These are phyloP conservation scores for Chelidonichthys spinosus DNA, from an alignment of 2,797 vertebrate species.

Conservation along the genomic window DNA sequence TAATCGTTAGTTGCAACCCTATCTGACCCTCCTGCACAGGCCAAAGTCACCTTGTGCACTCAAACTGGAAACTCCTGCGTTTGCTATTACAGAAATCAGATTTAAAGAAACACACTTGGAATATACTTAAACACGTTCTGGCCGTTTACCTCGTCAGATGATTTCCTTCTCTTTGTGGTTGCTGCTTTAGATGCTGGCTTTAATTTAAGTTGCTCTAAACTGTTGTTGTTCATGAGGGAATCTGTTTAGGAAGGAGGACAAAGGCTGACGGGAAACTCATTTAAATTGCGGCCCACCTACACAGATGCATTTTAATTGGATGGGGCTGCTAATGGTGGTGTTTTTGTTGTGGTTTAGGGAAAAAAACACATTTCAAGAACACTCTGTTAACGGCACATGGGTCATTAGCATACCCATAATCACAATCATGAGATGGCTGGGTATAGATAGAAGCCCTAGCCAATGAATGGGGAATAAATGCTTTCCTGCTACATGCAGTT, in stretches of 20 bases:
- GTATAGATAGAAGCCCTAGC: background rate
- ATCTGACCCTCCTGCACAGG: background rate
- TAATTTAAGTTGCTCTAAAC: slow-evolving; percentile 21
- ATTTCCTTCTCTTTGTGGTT: slow-evolving; percentile 7
- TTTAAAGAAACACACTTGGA: slow-evolving; percentile 18
- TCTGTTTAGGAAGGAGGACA: slow-evolving; percentile 30
- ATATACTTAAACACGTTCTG: background rate
- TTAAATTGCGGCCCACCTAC: slow-evolving; percentile 30
- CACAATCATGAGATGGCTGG: background rate
- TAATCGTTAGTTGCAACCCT: background rate
- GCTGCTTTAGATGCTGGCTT: slow-evolving; percentile 18
- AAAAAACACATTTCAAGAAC: slow-evolving; percentile 20
- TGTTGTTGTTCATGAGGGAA: slow-evolving; percentile 15
- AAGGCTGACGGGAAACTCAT: slow-evolving; percentile 35
- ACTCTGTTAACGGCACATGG: background rate
- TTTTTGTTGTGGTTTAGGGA: slow-evolving; percentile 21
- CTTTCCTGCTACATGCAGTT: background rate
- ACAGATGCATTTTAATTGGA: slow-evolving; percentile 45
- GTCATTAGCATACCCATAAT: background rate
- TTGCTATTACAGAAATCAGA: background rate
- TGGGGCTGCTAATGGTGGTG: background rate
- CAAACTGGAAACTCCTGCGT: slow-evolving; percentile 1
- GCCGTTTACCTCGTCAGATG: slow-evolving; percentile 1
- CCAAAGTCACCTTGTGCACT: slow-evolving; percentile 29
- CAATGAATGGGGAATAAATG: background rate